A percentile compares a stretch with the other conserved stretches of the same genome.
Evolutionary conservation across 2,113 vertebrate genomes (phyloP).

Genomic region (Cyanoliseus patagonus): DNA sequence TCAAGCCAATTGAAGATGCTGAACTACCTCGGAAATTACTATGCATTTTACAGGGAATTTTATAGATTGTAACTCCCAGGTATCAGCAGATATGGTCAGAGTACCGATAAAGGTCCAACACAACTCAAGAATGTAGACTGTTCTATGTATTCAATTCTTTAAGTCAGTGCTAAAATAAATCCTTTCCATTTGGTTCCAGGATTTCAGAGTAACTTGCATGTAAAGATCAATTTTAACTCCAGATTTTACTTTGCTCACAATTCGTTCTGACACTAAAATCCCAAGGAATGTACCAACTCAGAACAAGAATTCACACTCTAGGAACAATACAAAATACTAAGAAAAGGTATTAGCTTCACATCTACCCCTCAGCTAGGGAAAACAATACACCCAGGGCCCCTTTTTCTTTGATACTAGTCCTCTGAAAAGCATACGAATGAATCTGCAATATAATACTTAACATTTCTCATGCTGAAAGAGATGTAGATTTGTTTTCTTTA

Average conservation of each 20-base stretch:
- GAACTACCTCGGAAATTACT: neutral
- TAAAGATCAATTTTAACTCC: neutral
- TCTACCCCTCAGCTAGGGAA: neutral
- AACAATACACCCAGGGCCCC: neutral
- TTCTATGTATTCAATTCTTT: neutral
- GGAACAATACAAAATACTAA: neutral
- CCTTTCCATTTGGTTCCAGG: neutral
- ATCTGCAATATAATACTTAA: neutral
- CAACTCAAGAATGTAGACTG: neutral
- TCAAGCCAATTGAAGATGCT: neutral
- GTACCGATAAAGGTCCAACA: neutral
- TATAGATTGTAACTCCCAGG: neutral
- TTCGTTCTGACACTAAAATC: neutral
- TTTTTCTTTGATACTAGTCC: neutral
- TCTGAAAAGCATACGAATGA: neutral
- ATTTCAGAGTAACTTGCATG: neutral
- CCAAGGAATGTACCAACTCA: neutral
- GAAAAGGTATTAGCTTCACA: neutral
- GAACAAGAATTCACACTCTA: neutral
- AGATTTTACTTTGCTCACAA: neutral
- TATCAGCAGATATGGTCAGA: neutral
- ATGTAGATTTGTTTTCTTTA: neutral
- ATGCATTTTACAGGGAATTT: neutral
- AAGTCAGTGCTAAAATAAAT: neutral
- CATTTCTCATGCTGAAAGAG: neutral